Base-by-base conservation (phyloP, 2,113 vertebrate genomes). In the Bubo bubo region DNA sequence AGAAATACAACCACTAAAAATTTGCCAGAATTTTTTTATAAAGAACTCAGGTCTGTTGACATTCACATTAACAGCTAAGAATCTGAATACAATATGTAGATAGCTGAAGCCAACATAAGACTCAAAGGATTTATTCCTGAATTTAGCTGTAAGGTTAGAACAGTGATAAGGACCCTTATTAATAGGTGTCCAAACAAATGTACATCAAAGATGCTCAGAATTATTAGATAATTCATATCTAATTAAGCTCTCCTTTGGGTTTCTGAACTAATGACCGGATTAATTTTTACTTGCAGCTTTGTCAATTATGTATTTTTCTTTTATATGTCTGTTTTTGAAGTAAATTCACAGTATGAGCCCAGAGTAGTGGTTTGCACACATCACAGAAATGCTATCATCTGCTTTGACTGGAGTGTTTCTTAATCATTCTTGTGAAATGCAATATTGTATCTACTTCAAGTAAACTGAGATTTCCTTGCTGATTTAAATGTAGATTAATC, bases 191-290 rank as follows among this genome's bases (percentile, higher is more conserved):
- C 80, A 89, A 95, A 81, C 63, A 84, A 80, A 86, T 66, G 19
- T 80, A 50, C 75, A 56, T 96, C 75, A 90, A 79, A 90, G 63
- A 70, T 45, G 64, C 35, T 93, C 56, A 49, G 14, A 91, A 30
- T 93, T 90, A 92, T 66, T 70, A 37, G 82, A 64, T 77, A 73
- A 76, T 79, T 94, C 58, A 45, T 86, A 70, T 82, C 30, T 92
- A 73, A 88, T 88, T 86, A 88, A 88, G 35, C 3, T 79, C 71
- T 95, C 43, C 41, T 35, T 79, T 86, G 66, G 74, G 20, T 83
- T 95, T 95, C 62, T 70, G 55, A 93, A 47, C 63, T 84, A 80
- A 83, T 43, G 66, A 90, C 58, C 73, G 79, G 74, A 88, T 85
- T 85, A 43, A 88, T 92, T 95, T 90, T 88, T 66, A 86, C 56